These are phyloP conservation scores for Sympetrum striolatum DNA, from an alignment of 2,888 invertebrate species.

Conservation along the genomic window DNA sequence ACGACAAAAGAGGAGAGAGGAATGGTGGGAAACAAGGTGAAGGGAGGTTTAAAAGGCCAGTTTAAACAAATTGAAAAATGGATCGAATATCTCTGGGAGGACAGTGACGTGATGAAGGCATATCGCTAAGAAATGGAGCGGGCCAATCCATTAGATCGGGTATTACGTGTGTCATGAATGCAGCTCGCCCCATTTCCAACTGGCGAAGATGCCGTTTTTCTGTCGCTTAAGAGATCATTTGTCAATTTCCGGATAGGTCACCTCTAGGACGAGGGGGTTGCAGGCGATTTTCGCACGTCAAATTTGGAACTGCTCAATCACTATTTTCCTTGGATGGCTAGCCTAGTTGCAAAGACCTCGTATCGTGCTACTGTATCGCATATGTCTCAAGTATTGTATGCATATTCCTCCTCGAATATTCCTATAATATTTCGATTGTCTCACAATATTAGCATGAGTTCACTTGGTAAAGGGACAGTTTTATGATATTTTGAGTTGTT, in stretches of 20 bases:
- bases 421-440: too few species aligned
- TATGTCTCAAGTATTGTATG: too few species aligned
- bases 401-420: too few species aligned
- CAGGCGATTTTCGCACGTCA: neutral
- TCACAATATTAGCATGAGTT: too few species aligned
- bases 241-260: neutral
- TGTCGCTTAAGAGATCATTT: constrained; percentile 2
- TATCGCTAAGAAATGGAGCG: neutral
- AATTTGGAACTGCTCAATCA: too few species aligned
- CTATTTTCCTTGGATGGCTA: too few species aligned
- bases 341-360: too few species aligned
- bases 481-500: too few species aligned
- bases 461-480: too few species aligned
- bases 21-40: constrained; percentile 4
- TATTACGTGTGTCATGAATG: neutral
- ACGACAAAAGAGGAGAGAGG: neutral
- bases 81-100: neutral
- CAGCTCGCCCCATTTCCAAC: neutral
- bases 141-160: constrained; percentile 18
- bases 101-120: constrained; percentile 5
- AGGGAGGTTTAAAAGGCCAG: constrained; percentile 13
- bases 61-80: constrained; percentile 41
- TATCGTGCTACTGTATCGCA: too few species aligned
- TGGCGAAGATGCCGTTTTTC: neutral
- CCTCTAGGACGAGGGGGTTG: neutral